These are phyloP conservation scores for Drosophila pseudotalamancana DNA, from an alignment of 2,888 invertebrate species.

Conservation along the genomic window DNA sequence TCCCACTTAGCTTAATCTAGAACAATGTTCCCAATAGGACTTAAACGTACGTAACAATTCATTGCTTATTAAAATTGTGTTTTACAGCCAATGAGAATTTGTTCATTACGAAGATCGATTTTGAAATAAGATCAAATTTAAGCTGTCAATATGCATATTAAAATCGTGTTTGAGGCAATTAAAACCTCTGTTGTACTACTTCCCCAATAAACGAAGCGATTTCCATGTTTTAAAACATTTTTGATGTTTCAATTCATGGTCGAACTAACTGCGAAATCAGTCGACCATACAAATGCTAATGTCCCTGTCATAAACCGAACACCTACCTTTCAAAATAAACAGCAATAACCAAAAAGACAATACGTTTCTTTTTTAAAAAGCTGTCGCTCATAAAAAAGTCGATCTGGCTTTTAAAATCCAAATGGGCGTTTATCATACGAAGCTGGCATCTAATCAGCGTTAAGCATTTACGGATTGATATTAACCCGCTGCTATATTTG, in stretches of 20 bases:
- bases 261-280: constrained; percentile 24
- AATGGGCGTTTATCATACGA: constrained; percentile 29
- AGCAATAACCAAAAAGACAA: constrained; percentile 38
- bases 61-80: no score
- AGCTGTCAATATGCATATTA: constrained; percentile 10
- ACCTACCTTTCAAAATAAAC: constrained; percentile 34
- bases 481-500: no score
- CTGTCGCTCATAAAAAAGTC: constrained; percentile 28
- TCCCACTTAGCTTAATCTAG: no score
- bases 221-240: constrained; percentile 20
- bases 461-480: constrained; percentile 44
- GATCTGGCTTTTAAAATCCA: not conserved
- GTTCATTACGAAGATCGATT: no score
- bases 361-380: constrained; percentile 35
- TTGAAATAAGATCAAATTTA: no score
- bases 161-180: no score
- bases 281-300: constrained; percentile 46
- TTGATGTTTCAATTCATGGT: constrained; percentile 18
- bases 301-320: constrained; percentile 37
- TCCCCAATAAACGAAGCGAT: not conserved
- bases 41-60: no score
- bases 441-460: constrained; percentile 45
- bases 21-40: no score
- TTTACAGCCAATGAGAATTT: no score
- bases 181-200: constrained; percentile 1